phyloP scores from a whole-genome alignment of 2,888 invertebrate genomes.

The Machimus atricapillus region DNA sequence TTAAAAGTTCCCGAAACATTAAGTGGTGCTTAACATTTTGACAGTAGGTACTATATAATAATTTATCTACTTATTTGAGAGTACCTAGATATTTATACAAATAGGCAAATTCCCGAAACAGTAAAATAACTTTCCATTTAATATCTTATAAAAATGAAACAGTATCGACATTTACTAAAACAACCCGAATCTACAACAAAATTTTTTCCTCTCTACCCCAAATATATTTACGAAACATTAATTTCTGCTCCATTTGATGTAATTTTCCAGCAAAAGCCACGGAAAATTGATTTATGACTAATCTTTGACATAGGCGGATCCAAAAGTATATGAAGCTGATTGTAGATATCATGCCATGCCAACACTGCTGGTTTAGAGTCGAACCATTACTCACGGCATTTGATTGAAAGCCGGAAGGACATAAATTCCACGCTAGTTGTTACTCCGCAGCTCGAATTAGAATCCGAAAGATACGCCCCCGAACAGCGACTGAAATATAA shows the following conservation, averaged over 20 bases:
- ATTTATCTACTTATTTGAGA: no score
- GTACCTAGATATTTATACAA: no score
- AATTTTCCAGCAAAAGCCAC: slow-evolving; percentile 39
- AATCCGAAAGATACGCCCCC: slow-evolving; percentile 2
- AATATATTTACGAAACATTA: neutral
- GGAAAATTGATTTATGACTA: slow-evolving; percentile 45
- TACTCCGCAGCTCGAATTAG: slow-evolving; percentile 1
- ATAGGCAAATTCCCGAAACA: no score
- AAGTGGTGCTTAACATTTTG: no score
- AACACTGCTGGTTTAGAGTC: neutral
- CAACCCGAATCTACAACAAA: neutral
- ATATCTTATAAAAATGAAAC: neutral
- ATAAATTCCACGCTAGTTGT: slow-evolving; percentile 41
- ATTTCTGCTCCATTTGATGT: slow-evolving; percentile 41
- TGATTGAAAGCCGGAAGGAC: slow-evolving; percentile 46
- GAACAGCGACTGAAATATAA: slow-evolving; percentile 2
- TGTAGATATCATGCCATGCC: slow-evolving; percentile 1
- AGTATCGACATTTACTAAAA: neutral
- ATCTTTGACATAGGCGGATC: slow-evolving; percentile 5
- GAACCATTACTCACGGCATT: slow-evolving; percentile 1
- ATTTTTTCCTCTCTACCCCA: neutral
- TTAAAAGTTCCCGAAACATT: no score
- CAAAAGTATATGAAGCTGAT: neutral
- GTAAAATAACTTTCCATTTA: no score
- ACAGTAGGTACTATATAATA: no score